A percentile compares a stretch with the other conserved stretches of the same genome.
These are phyloP conservation scores for Eilema sororculum DNA, from an alignment of 2,888 invertebrate genomes.

Conservation along the genomic window DNA sequence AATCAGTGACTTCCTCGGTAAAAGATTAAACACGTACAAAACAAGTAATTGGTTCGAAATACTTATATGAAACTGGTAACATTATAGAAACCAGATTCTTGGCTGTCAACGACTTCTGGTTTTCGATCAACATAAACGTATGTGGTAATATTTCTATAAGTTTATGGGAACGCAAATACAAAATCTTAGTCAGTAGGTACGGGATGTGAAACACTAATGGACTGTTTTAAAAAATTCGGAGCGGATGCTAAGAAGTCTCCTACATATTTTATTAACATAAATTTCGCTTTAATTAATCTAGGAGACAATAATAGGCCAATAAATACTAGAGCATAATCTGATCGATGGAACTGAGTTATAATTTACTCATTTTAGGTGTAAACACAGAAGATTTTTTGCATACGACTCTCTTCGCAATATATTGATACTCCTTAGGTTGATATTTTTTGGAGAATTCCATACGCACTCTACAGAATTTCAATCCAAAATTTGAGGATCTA, in stretches of 20 bases:
- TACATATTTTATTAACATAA: neutral
- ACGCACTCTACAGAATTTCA: neutral
- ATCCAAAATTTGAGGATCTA: too few species aligned
- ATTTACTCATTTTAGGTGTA: neutral
- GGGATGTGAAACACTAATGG: neutral
- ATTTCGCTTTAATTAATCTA: neutral
- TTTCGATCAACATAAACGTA: constrained; percentile 38
- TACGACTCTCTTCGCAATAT: too few species aligned
- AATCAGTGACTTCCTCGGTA: constrained; percentile 76
- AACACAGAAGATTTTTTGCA: too few species aligned
- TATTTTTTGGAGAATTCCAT: neutral
- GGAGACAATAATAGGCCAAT: neutral
- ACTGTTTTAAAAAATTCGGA: constrained; percentile 12
- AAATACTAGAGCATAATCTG: constrained; percentile 1
- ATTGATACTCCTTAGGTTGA: neutral
- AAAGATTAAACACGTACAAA: constrained; percentile 68
- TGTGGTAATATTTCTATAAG: constrained; percentile 37
- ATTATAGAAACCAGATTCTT: constrained; percentile 63
- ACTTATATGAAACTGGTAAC: constrained; percentile 58
- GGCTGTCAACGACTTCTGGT: constrained; percentile 49
- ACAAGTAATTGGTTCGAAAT: constrained; percentile 69
- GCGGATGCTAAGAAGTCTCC: neutral
- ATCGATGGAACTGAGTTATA: too few species aligned
- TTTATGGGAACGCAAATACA: constrained; percentile 18
- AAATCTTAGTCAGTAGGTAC: neutral